Conservation (phyloP, 2,113 vertebrate genomes). For the Naja naja region DNA sequence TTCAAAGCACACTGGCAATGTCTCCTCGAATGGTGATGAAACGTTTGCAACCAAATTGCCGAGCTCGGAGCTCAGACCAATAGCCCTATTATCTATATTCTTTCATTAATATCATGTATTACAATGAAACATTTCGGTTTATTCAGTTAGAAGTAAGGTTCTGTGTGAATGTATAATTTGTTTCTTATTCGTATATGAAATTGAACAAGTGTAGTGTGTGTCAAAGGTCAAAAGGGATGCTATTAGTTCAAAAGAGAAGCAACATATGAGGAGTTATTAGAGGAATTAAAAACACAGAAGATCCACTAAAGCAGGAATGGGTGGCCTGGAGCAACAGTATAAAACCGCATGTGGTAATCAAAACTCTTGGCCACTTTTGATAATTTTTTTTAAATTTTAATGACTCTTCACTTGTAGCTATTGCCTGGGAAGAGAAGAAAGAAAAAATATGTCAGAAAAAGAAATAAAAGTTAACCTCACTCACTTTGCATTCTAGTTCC, state of each 20-base stretch:
- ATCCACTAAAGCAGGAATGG: not conserved
- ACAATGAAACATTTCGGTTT: not conserved
- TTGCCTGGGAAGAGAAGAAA: not conserved
- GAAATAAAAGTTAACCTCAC: not conserved
- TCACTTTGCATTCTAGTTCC: not conserved
- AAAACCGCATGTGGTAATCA: not conserved
- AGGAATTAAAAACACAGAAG: not conserved
- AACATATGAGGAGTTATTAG: not conserved
- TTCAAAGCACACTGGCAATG: too few species aligned
- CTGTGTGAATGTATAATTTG: not conserved
- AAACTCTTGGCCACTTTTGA: not conserved
- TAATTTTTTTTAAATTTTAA: not conserved
- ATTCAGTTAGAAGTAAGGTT: not conserved
- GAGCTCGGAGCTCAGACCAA: too few species aligned
- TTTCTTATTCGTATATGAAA: not conserved
- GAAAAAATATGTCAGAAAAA: not conserved
- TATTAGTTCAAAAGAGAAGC: not conserved
- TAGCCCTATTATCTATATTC: too few species aligned
- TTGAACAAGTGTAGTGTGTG: not conserved
- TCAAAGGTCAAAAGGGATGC: not conserved
- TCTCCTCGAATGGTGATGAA: too few species aligned
- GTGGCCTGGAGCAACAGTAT: not conserved
- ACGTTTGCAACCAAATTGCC: too few species aligned
- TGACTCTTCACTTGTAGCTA: not conserved
- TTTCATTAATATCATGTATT: not conserved